Conservation (phyloP, 2,888 invertebrate genomes). For the Eledona agricola region DNA sequence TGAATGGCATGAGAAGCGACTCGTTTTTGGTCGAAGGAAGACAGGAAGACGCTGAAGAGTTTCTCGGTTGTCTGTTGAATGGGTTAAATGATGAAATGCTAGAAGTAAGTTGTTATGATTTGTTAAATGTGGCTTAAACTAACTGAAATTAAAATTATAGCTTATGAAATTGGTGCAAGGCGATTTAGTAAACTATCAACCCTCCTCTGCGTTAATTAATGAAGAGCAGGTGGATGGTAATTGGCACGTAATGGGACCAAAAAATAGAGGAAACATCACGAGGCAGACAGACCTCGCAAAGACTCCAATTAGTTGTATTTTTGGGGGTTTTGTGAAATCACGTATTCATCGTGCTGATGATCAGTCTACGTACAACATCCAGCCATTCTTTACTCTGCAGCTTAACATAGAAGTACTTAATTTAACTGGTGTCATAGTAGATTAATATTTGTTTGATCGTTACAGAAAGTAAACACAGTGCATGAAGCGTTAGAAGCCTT, state of each 20-base stretch:
- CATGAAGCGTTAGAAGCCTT: slow-evolving; percentile 88
- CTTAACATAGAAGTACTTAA: slow-evolving; percentile 86
- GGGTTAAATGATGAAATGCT: slow-evolving; percentile 97
- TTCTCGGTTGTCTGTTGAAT: slow-evolving; percentile 91
- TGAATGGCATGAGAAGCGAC: slow-evolving; percentile 78
- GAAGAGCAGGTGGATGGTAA: slow-evolving; percentile 68
- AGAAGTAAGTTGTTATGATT: slow-evolving; percentile 67
- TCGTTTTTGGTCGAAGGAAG: slow-evolving; percentile 83
- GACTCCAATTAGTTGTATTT: slow-evolving; percentile 92
- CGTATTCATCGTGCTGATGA: slow-evolving; percentile 78
- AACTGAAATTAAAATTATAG: slow-evolving; percentile 54
- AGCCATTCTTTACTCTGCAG: slow-evolving; percentile 95
- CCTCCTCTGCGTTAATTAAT: slow-evolving; percentile 42
- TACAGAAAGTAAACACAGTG: slow-evolving; percentile 82
- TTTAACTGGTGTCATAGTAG: not conserved
- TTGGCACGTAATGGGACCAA: slow-evolving; percentile 85
- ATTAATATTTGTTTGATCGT: slow-evolving; percentile 30
- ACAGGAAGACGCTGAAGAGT: slow-evolving; percentile 98
- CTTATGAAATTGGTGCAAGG: slow-evolving; percentile 64
- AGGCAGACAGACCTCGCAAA: slow-evolving; percentile 82
- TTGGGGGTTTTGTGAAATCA: slow-evolving; percentile 90
- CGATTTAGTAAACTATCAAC: slow-evolving; percentile 28
- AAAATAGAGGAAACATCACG: slow-evolving; percentile 88
- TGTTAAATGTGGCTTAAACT: slow-evolving; percentile 8
- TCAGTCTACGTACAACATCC: slow-evolving; percentile 88